Conservation (phyloP, 1,140 invertebrate species). For the Galleria mellonella region DNA sequence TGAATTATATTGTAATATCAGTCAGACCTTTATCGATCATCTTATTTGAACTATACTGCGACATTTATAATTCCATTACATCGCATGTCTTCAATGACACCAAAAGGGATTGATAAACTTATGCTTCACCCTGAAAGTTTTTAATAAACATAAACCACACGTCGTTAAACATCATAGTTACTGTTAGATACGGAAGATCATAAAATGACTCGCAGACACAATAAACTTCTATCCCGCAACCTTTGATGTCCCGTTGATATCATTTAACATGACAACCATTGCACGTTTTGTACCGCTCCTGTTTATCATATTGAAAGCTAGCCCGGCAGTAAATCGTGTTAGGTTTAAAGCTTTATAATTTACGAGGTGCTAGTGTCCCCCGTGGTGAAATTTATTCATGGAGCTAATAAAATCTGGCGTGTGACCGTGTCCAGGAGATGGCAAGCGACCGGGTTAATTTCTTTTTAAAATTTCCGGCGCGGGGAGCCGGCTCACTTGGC, state of each 20-base stretch:
- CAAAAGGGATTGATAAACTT: no score
- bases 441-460: constrained; percentile 30
- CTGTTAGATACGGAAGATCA: no score
- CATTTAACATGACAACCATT: constrained; percentile 31
- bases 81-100: no score
- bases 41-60: no score
- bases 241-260: constrained; percentile 9
- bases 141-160: no score
- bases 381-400: constrained; percentile 54
- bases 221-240: no score
- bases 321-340: constrained; percentile 29
- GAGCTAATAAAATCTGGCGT: constrained; percentile 54
- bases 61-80: no score
- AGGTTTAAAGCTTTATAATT: constrained; percentile 43
- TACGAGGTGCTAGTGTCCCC: constrained; percentile 36
- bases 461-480: constrained; percentile 40
- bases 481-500: not conserved
- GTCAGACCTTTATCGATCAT: no score
- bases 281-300: constrained; percentile 13
- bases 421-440: constrained; percentile 24
- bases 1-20: no score
- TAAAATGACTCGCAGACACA: no score
- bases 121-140: no score
- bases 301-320: constrained; percentile 20
- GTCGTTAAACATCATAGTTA: no score